A percentile compares a stretch with the other conserved stretches of the same genome.
Evolutionary conservation across 2,113 vertebrate species (phyloP).

Genomic region (Hippocampus zosterae): DNA sequence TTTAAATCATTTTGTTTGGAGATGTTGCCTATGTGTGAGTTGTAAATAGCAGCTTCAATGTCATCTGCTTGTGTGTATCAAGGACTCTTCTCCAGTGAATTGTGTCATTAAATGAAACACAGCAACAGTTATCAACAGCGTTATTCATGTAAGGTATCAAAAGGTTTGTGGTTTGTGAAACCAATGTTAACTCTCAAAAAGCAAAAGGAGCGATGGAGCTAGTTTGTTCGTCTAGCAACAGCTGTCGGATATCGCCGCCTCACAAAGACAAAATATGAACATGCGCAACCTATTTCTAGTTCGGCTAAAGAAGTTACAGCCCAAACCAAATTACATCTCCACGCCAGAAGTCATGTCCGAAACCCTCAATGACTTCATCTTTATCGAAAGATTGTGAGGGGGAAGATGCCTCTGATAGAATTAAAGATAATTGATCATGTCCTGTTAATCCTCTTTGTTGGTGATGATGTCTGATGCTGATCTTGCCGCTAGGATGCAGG

Average conservation of each 20-base stretch:
- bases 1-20: not conserved
- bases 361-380: conserved; percentile 52
- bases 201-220: not conserved
- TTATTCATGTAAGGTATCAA: not conserved
- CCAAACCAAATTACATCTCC: conserved; percentile 64
- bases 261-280: conserved; percentile 37
- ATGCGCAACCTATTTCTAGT: conserved; percentile 61
- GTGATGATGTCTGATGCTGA: conserved; percentile 49
- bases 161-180: conserved; percentile 4
- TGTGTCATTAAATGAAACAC: conserved; percentile 45
- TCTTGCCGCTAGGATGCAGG: conserved; percentile 24
- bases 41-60: not conserved
- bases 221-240: conserved; percentile 26
- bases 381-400: conserved; percentile 50
- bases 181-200: conserved; percentile 5
- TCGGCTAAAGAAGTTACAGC: conserved; percentile 64
- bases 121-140: conserved; percentile 12
- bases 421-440: conserved; percentile 63
- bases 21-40: not conserved
- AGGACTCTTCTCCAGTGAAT: conserved; percentile 6
- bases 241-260: conserved; percentile 47
- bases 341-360: conserved; percentile 57
- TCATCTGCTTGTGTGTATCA: not conserved
- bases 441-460: conserved; percentile 56
- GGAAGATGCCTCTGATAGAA: conserved; percentile 57